Evolutionary conservation across 2,113 vertebrate genomes (phyloP).

Genomic region (Pao palembangensis): DNA sequence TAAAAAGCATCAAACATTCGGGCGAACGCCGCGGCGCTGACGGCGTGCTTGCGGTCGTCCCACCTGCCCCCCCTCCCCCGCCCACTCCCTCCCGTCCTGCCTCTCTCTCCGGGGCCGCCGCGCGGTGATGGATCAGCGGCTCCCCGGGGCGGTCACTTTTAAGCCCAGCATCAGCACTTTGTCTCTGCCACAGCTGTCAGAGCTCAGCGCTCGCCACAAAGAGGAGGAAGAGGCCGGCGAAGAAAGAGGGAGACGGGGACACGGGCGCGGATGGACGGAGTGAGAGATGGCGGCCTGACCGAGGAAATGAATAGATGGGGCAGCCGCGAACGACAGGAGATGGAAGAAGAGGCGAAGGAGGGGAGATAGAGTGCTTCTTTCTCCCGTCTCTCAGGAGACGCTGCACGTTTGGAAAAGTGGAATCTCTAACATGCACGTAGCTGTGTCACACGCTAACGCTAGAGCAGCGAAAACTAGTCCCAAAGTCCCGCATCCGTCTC

Average conservation of each 20-base stretch:
- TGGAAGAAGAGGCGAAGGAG: conserved; percentile 59
- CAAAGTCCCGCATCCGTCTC: neutral
- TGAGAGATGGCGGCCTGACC: conserved; percentile 61
- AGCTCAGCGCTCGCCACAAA: conserved; percentile 44
- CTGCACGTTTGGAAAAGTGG: too few relatives aligned
- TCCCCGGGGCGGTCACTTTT: conserved; percentile 72
- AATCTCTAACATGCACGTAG: too few relatives aligned
- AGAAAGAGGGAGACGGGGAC: conserved; percentile 49
- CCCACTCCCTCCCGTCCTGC: too few relatives aligned
- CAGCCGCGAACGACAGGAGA: conserved; percentile 57
- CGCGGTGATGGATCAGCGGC: conserved; percentile 70
- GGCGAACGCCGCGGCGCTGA: too few relatives aligned
- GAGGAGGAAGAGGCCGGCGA: conserved; percentile 49
- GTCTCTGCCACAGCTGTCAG: conserved; percentile 77
- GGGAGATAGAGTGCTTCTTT: conserved; percentile 50
- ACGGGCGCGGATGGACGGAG: conserved; percentile 49
- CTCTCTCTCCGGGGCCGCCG: conserved; percentile 34
- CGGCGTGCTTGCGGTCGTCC: too few relatives aligned
- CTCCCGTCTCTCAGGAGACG: conserved; percentile 16
- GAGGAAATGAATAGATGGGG: conserved; percentile 70
- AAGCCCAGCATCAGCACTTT: conserved; percentile 71
- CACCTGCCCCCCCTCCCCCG: conserved; percentile 5
- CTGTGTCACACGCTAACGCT: neutral
- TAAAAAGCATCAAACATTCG: too few relatives aligned
- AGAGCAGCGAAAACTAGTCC: neutral